Base-by-base conservation (phyloP, 2,113 vertebrate genomes). In the Brienomyrus longianalis region DNA sequence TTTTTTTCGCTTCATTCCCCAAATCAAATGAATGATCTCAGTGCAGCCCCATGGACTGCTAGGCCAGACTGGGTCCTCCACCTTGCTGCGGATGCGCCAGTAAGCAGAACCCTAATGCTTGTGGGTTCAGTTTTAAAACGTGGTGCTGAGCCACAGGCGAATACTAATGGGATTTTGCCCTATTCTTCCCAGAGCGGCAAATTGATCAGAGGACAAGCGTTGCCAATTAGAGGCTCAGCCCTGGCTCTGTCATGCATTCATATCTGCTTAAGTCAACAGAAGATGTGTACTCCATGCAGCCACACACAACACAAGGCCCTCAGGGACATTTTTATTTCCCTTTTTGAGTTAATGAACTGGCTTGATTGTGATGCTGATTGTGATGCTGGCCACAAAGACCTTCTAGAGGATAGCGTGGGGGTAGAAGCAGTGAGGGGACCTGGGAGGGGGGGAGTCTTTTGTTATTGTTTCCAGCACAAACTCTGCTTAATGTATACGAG, bases 341-440 rank as follows among this genome's bases (percentile, higher is more conserved):
- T 93, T 94, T 94, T 92, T 94, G 90, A 92, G 90, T 94, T 92
- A 90, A 92, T 92, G 93, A 93, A 94, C 94, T 94, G 91, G 74
- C 91, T 92, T 92, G 93, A 95, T 95, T 95, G 93, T 95, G 92
- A 95, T 94, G 95, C 94, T 94, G 95, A 95, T 95, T 95, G 94
- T 95, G 92, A 95, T 94, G 94, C 93, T 93, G 95, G 94, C 91
- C 90, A 92, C 93, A 92, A 93, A 92, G 93, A 92, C 93, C 83
- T 92, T 92, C 88, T 54, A 88, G 77, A 88, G 90, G 91, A 90
- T 88, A 92, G 88, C 87, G 90, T 90, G 88, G 90, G 89, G 90
- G 89, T 84, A 56, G 43, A 15, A 43, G 21, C 35, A 51, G 80
- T 21, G 51, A 83, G 85, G 84, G 27, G 48, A 52, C 19, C 90